Evolutionary conservation across 2,797 vertebrate species (phyloP).

Genomic region (Micrastur ruficollis): DNA sequence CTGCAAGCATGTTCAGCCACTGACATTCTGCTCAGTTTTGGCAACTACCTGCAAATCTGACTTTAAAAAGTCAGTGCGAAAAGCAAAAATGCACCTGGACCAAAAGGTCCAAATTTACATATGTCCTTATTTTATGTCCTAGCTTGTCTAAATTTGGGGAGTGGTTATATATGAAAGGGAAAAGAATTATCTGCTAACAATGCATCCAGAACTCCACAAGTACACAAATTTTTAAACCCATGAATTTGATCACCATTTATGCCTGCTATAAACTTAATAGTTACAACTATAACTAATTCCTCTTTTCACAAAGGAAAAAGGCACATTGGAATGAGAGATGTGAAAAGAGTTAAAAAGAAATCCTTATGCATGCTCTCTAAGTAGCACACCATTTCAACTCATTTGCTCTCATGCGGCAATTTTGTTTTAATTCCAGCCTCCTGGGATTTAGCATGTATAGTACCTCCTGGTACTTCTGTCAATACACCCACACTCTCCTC

Average conservation of each 20-base stretch:
- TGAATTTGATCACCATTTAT: neutral
- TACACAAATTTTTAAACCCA: neutral
- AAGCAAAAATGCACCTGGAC: neutral
- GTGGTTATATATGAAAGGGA: neutral
- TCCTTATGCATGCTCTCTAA: neutral
- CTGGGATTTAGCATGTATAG: neutral
- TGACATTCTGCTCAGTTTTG: neutral
- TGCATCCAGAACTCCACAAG: neutral
- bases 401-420: neutral
- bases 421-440: neutral
- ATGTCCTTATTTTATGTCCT: neutral
- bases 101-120: neutral
- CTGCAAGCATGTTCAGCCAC: neutral
- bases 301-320: neutral
- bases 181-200: neutral
- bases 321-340: neutral
- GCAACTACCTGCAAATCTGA: neutral
- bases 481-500: conserved; percentile 9
- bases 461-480: neutral
- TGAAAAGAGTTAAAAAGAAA: neutral
- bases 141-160: neutral
- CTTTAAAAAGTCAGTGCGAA: neutral
- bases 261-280: neutral
- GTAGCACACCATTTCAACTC: neutral
- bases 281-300: neutral